A percentile compares a stretch with the other conserved stretches of the same genome.
Evolutionary conservation across 2,888 invertebrate genomes (phyloP).

Genomic region (Ophion obscuratus): DNA sequence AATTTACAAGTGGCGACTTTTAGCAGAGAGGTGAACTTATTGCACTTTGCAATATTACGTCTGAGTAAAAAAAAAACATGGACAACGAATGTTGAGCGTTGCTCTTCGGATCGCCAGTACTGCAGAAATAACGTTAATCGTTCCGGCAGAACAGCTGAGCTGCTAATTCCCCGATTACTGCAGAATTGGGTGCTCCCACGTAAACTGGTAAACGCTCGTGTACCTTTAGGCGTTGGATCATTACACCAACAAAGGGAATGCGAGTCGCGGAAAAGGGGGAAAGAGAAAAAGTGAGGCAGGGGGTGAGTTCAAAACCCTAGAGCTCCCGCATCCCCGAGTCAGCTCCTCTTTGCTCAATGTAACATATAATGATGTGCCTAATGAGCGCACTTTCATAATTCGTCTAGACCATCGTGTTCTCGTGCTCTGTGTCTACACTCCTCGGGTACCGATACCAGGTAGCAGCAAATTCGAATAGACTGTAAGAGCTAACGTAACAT

Average conservation of each 20-base stretch:
- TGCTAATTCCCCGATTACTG: not conserved
- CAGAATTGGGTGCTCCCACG: not conserved
- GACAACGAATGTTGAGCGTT: no score
- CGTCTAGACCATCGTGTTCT: conserved; percentile 11
- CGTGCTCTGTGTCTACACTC: not conserved
- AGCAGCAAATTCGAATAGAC: conserved; percentile 57
- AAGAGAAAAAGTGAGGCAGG: conserved; percentile 1
- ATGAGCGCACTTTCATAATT: conserved; percentile 54
- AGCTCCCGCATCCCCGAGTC: conserved; percentile 46
- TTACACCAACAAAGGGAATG: not conserved
- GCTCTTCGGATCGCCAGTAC: no score
- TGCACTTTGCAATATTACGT: no score
- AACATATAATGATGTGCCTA: conserved; percentile 49
- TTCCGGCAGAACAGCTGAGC: not conserved
- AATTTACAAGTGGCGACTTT: no score
- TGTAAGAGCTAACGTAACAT: conserved; percentile 61
- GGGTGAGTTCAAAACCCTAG: conserved; percentile 31
- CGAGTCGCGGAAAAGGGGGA: not conserved
- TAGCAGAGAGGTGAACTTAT: no score
- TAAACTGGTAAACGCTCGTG: not conserved
- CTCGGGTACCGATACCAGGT: not conserved
- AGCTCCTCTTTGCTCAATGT: conserved; percentile 53
- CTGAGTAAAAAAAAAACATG: no score
- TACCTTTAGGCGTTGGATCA: conserved; percentile 1
- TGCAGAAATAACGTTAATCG: not conserved